These are phyloP conservation scores for Phoebastria nigripes DNA, from an alignment of 2,797 vertebrate species.

Conservation along the genomic window DNA sequence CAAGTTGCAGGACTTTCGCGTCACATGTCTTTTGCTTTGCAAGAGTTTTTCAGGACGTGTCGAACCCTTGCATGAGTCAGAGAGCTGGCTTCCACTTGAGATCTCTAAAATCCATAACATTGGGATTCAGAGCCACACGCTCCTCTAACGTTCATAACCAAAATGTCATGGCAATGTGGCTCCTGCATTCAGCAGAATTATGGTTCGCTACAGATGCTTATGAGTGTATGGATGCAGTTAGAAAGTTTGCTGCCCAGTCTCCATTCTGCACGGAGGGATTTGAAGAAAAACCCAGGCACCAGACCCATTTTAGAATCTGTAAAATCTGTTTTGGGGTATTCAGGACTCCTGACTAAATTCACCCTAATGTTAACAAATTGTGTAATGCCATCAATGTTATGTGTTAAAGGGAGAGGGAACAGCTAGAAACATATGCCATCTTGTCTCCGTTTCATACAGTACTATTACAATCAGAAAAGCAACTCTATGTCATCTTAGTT, in stretches of 20 bases:
- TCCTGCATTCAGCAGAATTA: slow-evolving; percentile 30
- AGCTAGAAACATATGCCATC: slow-evolving; percentile 36
- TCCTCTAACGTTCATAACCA: slow-evolving; percentile 33
- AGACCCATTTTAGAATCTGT: slow-evolving; percentile 5
- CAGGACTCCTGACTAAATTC: slow-evolving; percentile 25
- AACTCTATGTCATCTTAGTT: neutral
- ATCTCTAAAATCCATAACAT: neutral
- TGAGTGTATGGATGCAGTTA: slow-evolving; percentile 22
- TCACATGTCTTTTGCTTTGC: neutral
- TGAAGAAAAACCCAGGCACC: slow-evolving; percentile 49
- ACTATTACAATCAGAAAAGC: neutral
- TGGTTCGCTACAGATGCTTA: slow-evolving; percentile 48
- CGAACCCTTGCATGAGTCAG: neutral
- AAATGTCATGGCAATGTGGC: slow-evolving; percentile 34
- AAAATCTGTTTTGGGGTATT: slow-evolving; percentile 47
- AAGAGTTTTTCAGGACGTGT: neutral
- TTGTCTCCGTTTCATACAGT: slow-evolving; percentile 15
- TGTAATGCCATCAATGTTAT: neutral
- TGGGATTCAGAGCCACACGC: slow-evolving; percentile 28
- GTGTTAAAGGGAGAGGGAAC: neutral
- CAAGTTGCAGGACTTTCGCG: neutral
- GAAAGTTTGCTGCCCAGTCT: slow-evolving; percentile 45
- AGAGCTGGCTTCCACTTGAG: neutral
- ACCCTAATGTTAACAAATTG: slow-evolving; percentile 19
- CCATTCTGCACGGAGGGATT: slow-evolving; percentile 9